A percentile compares a stretch with the other conserved stretches of the same genome.
These are phyloP conservation scores for Anser cygnoides DNA, from an alignment of 2,113 vertebrate genomes.

Conservation along the genomic window DNA sequence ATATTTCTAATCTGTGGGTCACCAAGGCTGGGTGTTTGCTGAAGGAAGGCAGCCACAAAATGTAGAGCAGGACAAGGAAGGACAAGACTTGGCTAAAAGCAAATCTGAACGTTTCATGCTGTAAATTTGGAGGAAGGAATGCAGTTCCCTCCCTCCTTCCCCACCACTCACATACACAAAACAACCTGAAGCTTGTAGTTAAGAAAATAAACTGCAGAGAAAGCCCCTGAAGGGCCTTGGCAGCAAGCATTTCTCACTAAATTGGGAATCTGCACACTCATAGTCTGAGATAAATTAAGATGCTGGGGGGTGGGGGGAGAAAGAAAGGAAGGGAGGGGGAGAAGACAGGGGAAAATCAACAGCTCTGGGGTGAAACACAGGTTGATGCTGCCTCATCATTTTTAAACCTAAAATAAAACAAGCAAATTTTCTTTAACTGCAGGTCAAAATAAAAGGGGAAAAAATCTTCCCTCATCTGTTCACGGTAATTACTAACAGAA, in stretches of 20 bases:
- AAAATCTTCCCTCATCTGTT: conserved; percentile 76
- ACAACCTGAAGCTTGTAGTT: conserved; percentile 77
- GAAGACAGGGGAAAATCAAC: conserved; percentile 74
- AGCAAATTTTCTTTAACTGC: conserved; percentile 83
- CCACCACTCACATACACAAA: conserved; percentile 24
- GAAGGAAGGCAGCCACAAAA: conserved; percentile 6
- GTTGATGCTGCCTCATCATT: conserved; percentile 82
- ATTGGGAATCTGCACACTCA: conserved; percentile 73
- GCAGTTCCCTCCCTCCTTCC: conserved; percentile 52
- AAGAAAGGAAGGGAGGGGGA: conserved; percentile 59
- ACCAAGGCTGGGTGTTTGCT: not conserved
- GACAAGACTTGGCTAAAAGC: conserved; percentile 18
- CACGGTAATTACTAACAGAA: conserved; percentile 81
- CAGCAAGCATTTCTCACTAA: conserved; percentile 77
- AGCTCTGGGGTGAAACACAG: conserved; percentile 79
- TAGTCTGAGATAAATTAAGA: conserved; percentile 84
- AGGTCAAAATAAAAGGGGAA: conserved; percentile 78
- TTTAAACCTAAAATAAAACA: conserved; percentile 83
- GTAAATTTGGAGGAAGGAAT: conserved; percentile 64
- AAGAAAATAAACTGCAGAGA: conserved; percentile 82
- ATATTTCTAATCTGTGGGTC: not conserved
- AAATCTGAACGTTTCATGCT: conserved; percentile 46
- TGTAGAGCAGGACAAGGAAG: conserved; percentile 7
- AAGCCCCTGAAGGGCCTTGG: conserved; percentile 77
- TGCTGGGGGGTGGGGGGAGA: conserved; percentile 46